These are phyloP conservation scores for Synergus itoensis DNA, from an alignment of 2,888 invertebrate species.

Conservation along the genomic window DNA sequence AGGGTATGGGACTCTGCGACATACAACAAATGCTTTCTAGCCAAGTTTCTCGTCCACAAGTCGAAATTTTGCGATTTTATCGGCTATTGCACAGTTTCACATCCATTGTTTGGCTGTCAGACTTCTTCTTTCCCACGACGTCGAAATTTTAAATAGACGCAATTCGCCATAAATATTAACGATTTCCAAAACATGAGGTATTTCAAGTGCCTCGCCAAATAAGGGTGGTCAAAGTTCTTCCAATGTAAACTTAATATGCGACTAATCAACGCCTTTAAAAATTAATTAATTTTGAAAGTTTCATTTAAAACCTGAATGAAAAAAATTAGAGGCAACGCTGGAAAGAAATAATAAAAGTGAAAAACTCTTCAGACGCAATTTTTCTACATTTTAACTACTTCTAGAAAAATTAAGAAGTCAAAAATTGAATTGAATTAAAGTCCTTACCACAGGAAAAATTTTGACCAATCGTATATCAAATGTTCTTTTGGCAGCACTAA, in stretches of 20 bases:
- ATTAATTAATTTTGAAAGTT: too few species aligned
- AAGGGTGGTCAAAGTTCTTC: not conserved
- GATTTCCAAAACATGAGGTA: not conserved
- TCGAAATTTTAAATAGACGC: not conserved
- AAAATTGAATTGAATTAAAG: too few species aligned
- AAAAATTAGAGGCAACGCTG: too few species aligned
- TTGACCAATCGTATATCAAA: not conserved
- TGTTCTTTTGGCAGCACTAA: not conserved
- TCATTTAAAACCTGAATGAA: too few species aligned
- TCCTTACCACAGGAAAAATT: not conserved
- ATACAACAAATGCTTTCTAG: constrained; percentile 48
- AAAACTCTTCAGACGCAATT: not conserved
- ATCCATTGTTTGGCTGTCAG: not conserved
- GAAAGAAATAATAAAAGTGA: too few species aligned
- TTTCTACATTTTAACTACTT: not conserved
- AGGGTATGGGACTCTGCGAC: constrained; percentile 75
- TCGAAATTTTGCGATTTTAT: constrained; percentile 28
- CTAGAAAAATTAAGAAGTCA: too few species aligned
- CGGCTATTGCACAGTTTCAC: constrained; percentile 35
- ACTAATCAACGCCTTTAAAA: not conserved
- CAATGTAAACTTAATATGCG: not conserved
- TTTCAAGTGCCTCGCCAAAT: not conserved
- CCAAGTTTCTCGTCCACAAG: constrained; percentile 17
- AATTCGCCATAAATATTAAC: constrained; percentile 9
- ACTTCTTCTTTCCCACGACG: constrained; percentile 37